phyloP scores from a whole-genome alignment of 2,113 vertebrate genomes.

The Ammodramus savannarum region DNA sequence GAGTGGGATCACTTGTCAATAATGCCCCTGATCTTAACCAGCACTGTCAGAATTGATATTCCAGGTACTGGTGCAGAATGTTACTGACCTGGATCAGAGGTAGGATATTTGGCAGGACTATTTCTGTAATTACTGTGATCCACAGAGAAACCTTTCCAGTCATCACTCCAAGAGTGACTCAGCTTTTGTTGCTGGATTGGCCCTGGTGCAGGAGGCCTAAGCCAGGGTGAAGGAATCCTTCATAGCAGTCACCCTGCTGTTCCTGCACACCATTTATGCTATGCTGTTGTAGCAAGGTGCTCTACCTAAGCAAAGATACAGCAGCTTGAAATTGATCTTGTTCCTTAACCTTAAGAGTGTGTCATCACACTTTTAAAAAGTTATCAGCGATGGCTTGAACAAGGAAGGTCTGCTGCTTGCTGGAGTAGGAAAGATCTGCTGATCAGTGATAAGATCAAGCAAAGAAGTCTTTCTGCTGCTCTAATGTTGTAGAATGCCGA shows the following conservation, averaged over 20 bases:
- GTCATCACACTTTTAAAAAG: fast-evolving
- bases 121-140: not conserved
- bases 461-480: not conserved
- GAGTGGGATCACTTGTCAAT: not conserved
- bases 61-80: not conserved
- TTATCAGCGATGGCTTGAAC: not conserved
- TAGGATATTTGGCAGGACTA: not conserved
- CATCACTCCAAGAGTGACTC: not conserved
- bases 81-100: not conserved
- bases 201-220: not conserved
- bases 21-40: not conserved
- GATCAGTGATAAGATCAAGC: no score
- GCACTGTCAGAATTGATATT: not conserved
- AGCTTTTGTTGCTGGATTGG: not conserved
- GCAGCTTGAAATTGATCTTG: not conserved
- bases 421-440: not conserved
- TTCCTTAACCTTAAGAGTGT: not conserved
- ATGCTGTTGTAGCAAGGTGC: fast-evolving
- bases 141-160: not conserved
- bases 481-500: not conserved
- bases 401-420: not conserved
- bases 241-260: not conserved
- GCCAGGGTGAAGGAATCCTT: not conserved
- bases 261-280: not conserved
- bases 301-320: not conserved